These are phyloP conservation scores for Strix occidentalis DNA, from an alignment of 2,797 vertebrate species.

Conservation along the genomic window DNA sequence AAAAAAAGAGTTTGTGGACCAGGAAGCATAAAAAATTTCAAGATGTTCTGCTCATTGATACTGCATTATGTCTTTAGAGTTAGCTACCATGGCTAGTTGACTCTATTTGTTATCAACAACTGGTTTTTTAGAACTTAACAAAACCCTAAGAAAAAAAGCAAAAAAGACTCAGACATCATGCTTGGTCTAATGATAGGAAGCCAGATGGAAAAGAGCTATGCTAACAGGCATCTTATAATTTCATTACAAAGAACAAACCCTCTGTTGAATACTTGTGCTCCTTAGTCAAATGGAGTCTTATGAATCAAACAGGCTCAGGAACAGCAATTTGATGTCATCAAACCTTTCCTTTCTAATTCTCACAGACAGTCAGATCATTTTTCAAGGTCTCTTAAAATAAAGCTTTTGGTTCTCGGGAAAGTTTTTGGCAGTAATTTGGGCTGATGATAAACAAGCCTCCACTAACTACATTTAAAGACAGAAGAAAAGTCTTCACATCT, in stretches of 20 bases:
- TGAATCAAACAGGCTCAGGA: neutral
- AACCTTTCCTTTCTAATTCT: neutral
- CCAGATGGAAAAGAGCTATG: constrained; percentile 1
- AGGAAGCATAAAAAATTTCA: neutral
- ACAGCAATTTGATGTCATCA: neutral
- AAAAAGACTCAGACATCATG: neutral
- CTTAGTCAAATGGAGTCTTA: neutral
- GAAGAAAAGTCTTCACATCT: neutral
- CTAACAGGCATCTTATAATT: neutral
- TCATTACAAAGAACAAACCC: neutral
- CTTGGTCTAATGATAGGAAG: neutral
- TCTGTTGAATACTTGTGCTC: neutral
- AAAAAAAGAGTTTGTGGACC: neutral
- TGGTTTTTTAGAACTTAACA: neutral
- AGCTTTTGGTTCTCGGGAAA: neutral
- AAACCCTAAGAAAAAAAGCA: neutral
- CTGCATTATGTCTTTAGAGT: neutral
- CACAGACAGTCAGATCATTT: neutral
- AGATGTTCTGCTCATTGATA: neutral
- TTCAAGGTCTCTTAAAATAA: neutral
- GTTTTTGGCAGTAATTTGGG: neutral
- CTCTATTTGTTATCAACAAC: neutral
- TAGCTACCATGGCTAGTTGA: neutral
- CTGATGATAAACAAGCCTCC: neutral
- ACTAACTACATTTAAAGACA: neutral